Percentiles rank a stretch among this genome's conserved stretches.
These are phyloP conservation scores for Fabriciana adippe DNA, from an alignment of 2,888 invertebrate genomes.

Conservation along the genomic window DNA sequence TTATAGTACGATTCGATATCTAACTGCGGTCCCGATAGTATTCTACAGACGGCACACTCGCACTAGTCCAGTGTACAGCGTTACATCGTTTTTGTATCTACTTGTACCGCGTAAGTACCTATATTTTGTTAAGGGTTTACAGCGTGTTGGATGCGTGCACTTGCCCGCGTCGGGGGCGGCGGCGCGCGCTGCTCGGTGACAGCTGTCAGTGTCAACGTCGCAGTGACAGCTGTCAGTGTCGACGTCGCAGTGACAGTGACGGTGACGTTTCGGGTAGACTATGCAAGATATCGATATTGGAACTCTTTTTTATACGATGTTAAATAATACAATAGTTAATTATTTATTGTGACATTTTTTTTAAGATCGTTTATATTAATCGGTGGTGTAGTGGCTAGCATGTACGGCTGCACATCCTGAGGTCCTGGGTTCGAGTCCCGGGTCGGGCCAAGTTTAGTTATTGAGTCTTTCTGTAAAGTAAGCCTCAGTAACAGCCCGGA, in stretches of 20 bases:
- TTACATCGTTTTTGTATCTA: constrained; percentile 68
- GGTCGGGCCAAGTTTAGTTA: too few relatives aligned
- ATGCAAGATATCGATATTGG: background rate
- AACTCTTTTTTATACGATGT: constrained; percentile 2
- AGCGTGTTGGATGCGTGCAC: constrained; percentile 32
- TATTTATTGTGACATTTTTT: too few relatives aligned
- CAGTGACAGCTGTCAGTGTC: constrained; percentile 17
- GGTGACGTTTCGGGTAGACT: background rate
- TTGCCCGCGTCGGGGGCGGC: constrained; percentile 19
- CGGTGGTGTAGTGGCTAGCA: too few relatives aligned
- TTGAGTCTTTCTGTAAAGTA: too few relatives aligned
- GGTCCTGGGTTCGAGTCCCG: too few relatives aligned
- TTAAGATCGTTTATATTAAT: too few relatives aligned
- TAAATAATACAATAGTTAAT: constrained; percentile 1
- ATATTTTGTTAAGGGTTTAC: constrained; percentile 75
- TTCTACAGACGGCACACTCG: constrained; percentile 44
- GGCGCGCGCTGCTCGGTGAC: background rate
- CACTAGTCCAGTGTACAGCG: constrained; percentile 71
- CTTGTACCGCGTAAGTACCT: constrained; percentile 64
- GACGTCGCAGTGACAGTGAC: background rate
- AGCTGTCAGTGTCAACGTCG: constrained; percentile 21
- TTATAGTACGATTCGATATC: background rate
- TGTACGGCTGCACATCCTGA: too few relatives aligned
- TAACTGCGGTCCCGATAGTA: constrained; percentile 3
- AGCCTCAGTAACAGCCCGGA: too few relatives aligned